These are phyloP conservation scores for Carterocephalus palaemon DNA, from an alignment of 2,888 invertebrate species.

Conservation along the genomic window DNA sequence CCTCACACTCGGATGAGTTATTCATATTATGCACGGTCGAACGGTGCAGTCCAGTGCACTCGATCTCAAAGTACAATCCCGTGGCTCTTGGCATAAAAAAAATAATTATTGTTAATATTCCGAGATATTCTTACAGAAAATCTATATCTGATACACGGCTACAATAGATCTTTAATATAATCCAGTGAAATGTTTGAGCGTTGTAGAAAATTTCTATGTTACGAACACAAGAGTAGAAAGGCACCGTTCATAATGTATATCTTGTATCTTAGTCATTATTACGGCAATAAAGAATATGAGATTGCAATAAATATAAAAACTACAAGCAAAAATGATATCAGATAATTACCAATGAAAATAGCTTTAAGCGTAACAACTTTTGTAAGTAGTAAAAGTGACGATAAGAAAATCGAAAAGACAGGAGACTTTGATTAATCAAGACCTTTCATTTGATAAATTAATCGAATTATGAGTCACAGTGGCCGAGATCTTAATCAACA, in stretches of 20 bases:
- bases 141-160: neutral
- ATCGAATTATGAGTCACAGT: constrained; percentile 7
- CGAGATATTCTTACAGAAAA: no score
- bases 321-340: no score
- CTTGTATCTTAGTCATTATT: neutral
- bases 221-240: constrained; percentile 6
- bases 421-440: constrained; percentile 6
- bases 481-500: constrained; percentile 12
- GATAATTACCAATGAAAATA: neutral
- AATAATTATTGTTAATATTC: no score
- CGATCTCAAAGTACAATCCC: constrained; percentile 5
- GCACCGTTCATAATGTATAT: neutral
- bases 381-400: neutral
- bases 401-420: neutral
- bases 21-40: constrained; percentile 32
- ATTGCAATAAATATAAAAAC: no score
- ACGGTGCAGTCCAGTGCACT: constrained; percentile 28
- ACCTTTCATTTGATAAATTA: constrained; percentile 18
- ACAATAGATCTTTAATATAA: neutral
- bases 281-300: neutral
- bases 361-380: neutral
- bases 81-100: no score
- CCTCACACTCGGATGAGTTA: constrained; percentile 54
- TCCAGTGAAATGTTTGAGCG: neutral
- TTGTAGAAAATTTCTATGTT: neutral